These are phyloP conservation scores for Perdita meconis DNA, from an alignment of 2,888 invertebrate species.

Conservation along the genomic window DNA sequence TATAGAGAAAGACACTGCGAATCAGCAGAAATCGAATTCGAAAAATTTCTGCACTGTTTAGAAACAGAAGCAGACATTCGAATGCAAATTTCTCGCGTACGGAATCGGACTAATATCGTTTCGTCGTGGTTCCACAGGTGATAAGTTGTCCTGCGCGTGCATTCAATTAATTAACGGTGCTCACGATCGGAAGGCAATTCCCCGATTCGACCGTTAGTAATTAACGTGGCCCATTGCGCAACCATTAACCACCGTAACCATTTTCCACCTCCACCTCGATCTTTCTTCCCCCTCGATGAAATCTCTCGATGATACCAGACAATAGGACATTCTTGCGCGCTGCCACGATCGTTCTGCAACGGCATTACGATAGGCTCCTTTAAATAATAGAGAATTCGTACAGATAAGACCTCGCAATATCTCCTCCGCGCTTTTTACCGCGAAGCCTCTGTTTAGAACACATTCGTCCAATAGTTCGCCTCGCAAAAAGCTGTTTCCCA, in stretches of 20 bases:
- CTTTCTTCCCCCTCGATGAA: conserved; percentile 4
- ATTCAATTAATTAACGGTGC: conserved; percentile 55
- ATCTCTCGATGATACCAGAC: conserved; percentile 24
- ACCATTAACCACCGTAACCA: conserved; percentile 32
- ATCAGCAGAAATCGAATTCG: neutral
- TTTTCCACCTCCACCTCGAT: conserved; percentile 25
- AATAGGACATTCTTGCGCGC: conserved; percentile 30
- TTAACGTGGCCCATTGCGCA: conserved; percentile 55
- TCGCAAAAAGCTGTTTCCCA: too few species aligned
- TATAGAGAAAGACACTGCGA: too few species aligned
- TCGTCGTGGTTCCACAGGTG: neutral
- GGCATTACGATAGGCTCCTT: neutral
- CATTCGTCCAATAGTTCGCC: too few species aligned
- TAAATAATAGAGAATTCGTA: neutral
- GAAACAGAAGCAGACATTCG: neutral
- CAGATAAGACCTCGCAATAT: neutral
- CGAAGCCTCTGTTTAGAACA: too few species aligned
- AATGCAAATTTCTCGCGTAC: neutral
- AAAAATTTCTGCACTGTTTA: neutral
- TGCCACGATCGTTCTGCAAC: neutral
- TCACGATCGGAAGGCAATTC: conserved; percentile 48
- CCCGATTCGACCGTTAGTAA: conserved; percentile 48
- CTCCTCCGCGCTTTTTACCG: too few species aligned
- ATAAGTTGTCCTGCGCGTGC: conserved; percentile 18
- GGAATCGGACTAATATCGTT: conserved; percentile 18